Conservation (phyloP, 2,888 invertebrate species). For the Ferdinandea cuprea region DNA sequence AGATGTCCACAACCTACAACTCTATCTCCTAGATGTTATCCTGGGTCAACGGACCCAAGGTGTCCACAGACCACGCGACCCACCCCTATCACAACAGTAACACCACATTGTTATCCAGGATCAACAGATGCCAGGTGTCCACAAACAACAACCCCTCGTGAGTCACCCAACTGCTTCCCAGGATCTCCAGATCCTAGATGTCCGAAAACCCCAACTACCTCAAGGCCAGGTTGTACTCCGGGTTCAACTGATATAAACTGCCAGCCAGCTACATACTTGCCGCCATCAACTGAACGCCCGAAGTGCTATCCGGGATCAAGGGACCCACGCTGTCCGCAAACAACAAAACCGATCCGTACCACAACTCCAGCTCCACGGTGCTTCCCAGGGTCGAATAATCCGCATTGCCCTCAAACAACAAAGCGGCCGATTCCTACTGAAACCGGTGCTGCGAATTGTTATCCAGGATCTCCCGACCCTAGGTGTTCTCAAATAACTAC, state of each 20-base stretch:
- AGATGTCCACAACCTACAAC: conserved; percentile 75
- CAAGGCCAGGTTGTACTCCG: conserved; percentile 77
- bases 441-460: conserved; percentile 75
- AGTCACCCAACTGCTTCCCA: conserved; percentile 77
- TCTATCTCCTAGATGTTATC: conserved; percentile 78
- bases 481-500: conserved; percentile 76
- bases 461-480: conserved; percentile 81
- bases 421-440: conserved; percentile 42
- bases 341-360: background rate
- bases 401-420: conserved; percentile 73
- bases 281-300: conserved; percentile 55
- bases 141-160: conserved; percentile 45
- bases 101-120: conserved; percentile 78
- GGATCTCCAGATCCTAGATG: conserved; percentile 80
- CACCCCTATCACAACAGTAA: background rate
- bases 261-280: conserved; percentile 17
- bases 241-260: conserved; percentile 77
- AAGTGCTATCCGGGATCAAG: conserved; percentile 80
- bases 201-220: conserved; percentile 75
- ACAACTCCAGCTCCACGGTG: background rate
- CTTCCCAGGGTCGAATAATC: conserved; percentile 76
- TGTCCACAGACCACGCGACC: conserved; percentile 76
- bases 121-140: conserved; percentile 75
- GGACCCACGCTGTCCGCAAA: conserved; percentile 78
- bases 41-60: conserved; percentile 80